Conservation (phyloP, 2,888 invertebrate species). For the Harpalus rubripes region DNA sequence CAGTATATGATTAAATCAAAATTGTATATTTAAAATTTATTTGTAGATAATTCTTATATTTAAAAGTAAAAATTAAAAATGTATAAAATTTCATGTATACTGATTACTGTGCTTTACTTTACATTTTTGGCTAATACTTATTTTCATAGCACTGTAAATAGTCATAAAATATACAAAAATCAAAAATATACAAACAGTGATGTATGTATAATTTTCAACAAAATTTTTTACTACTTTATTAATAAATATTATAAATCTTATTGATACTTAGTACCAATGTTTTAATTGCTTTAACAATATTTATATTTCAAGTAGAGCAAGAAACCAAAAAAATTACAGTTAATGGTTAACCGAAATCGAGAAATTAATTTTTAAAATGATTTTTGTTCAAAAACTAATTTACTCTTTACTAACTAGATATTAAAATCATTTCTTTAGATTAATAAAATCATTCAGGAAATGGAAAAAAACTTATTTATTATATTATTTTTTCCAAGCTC, state of each 20-base stretch:
- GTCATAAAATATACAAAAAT: constrained; percentile 3
- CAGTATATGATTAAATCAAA: not conserved
- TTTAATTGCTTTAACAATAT: constrained; percentile 12
- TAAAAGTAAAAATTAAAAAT: constrained; percentile 10
- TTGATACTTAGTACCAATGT: constrained; percentile 21
- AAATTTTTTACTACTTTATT: constrained; percentile 1
- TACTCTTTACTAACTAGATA: too few species aligned
- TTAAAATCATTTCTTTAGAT: too few species aligned
- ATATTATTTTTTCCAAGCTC: too few species aligned
- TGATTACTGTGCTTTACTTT: constrained; percentile 34
- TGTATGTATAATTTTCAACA: constrained; percentile 37
- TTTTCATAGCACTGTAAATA: constrained; percentile 21
- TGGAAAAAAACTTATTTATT: too few species aligned
- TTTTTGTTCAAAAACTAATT: too few species aligned
- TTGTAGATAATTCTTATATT: constrained; percentile 16
- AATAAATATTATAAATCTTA: constrained; percentile 8
- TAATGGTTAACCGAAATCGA: too few species aligned
- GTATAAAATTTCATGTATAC: constrained; percentile 51
- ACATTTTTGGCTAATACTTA: constrained; percentile 19
- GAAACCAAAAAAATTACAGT: too few species aligned
- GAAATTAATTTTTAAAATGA: too few species aligned
- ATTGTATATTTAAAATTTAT: constrained; percentile 23
- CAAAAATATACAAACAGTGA: constrained; percentile 46
- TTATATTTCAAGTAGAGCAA: constrained; percentile 1
- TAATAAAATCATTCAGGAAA: too few species aligned